Evolutionary conservation across 92 coral and sea anemone genomes (phyloP).

Genomic region (Paramuricea clavata): DNA sequence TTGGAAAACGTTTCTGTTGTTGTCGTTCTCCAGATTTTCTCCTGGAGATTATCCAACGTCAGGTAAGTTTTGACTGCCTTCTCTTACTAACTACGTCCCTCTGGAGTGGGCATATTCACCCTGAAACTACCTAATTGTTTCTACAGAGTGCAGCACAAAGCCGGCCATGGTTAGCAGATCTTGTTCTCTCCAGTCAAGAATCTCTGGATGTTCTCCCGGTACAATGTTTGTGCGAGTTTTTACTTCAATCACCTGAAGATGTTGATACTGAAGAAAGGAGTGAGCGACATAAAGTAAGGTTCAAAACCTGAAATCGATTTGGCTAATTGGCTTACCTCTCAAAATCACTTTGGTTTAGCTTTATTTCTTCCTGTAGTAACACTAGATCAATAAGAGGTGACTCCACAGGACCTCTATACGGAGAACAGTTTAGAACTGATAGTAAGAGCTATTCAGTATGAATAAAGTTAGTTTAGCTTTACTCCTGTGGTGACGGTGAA

Average conservation of each 20-base stretch:
- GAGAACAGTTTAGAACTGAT: too few species aligned
- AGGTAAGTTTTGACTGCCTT: slow-evolving; percentile 58
- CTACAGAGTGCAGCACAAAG: slow-evolving; percentile 98
- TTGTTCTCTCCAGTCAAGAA: slow-evolving; percentile 94
- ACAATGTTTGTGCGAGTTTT: slow-evolving; percentile 95
- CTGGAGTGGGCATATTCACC: too few species aligned
- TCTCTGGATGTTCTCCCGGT: slow-evolving; percentile 97
- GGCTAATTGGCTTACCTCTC: too few species aligned
- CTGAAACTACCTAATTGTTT: neutral
- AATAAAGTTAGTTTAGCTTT: too few species aligned
- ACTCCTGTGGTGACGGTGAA: too few species aligned
- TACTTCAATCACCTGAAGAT: slow-evolving; percentile 80
- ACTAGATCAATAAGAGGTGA: too few species aligned
- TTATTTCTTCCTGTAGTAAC: too few species aligned
- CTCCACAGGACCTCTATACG: too few species aligned
- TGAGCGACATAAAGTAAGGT: slow-evolving; percentile 79
- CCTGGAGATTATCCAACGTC: slow-evolving; percentile 94
- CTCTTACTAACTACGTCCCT: neutral
- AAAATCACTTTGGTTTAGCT: too few species aligned
- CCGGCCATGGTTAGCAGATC: slow-evolving; percentile 98
- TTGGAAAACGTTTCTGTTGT: slow-evolving; percentile 94
- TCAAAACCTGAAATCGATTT: neutral
- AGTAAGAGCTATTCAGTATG: too few species aligned
- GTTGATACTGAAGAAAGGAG: slow-evolving; percentile 59
- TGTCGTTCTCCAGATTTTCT: slow-evolving; percentile 96